Conservation (phyloP, 2,797 vertebrate genomes). For the Cryptoblepharus egeriae region DNA sequence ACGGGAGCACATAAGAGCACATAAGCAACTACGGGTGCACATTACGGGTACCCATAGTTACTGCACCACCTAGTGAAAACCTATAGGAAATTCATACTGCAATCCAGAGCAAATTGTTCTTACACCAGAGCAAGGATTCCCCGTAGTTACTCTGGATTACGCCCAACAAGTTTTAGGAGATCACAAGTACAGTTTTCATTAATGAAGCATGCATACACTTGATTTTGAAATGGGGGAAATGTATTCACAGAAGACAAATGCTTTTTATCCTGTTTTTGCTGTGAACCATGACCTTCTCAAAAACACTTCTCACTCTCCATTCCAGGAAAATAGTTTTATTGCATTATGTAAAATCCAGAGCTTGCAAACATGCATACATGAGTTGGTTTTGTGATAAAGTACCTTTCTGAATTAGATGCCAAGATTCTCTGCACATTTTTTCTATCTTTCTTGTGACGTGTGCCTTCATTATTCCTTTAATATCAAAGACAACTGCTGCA, state of each 20-base stretch:
- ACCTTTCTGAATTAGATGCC: background rate
- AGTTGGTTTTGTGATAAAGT: constrained; percentile 9
- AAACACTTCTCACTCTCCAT: background rate
- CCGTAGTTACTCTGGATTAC: too few species aligned
- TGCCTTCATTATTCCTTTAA: background rate
- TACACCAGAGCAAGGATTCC: too few species aligned
- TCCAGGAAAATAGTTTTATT: background rate
- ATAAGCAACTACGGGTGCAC: too few species aligned
- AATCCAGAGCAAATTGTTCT: too few species aligned
- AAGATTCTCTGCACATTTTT: background rate
- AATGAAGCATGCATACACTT: constrained; percentile 19
- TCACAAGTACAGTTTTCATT: constrained; percentile 19
- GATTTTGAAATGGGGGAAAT: constrained; percentile 26
- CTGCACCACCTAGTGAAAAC: too few species aligned
- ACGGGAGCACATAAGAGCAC: too few species aligned
- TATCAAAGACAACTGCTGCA: background rate
- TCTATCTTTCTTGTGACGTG: background rate
- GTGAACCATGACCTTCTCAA: constrained; percentile 27
- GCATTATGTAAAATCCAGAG: constrained; percentile 11
- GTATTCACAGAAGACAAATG: constrained; percentile 4
- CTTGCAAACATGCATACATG: background rate
- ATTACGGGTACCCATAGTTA: too few species aligned
- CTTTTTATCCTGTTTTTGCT: constrained; percentile 28
- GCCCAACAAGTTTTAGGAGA: constrained; percentile 27
- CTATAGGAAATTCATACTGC: too few species aligned